Percentiles rank a stretch among this genome's conserved stretches.
These are phyloP conservation scores for Antedon mediterranea DNA, from an alignment of 53 echinoderm and acorn worm species.

Conservation along the genomic window DNA sequence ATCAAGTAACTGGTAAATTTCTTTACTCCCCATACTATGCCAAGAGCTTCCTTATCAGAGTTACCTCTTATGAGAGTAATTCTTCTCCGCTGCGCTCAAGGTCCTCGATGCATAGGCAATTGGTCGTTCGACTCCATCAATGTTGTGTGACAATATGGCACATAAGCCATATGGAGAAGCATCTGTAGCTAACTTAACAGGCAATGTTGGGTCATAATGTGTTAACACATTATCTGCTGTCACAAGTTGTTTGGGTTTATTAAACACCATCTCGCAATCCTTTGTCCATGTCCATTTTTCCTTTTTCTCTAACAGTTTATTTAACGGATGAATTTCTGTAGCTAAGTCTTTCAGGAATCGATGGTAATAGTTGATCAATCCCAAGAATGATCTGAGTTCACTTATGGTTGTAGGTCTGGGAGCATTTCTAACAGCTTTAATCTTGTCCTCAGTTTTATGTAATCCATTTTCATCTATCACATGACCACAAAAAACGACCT, in stretches of 20 bases:
- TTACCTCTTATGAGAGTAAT: neutral
- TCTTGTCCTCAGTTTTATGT: conserved; percentile 11
- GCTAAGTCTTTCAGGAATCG: neutral
- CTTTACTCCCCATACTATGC: neutral
- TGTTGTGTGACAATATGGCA: neutral
- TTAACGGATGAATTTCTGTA: neutral
- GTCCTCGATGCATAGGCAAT: neutral
- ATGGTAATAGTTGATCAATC: neutral
- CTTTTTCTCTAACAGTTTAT: neutral
- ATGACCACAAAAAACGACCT: conserved; percentile 6
- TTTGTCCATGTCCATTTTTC: neutral
- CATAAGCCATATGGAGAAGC: neutral
- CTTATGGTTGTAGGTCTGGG: conserved; percentile 5
- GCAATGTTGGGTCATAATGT: neutral
- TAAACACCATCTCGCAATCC: neutral
- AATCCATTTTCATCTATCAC: neutral
- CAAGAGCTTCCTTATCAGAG: neutral
- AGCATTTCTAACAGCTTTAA: conserved; percentile 4
- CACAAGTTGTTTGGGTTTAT: neutral
- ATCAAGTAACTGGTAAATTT: neutral
- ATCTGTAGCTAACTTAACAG: neutral
- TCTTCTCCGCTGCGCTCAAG: neutral
- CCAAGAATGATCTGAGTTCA: conserved; percentile 8
- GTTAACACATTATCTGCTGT: neutral
- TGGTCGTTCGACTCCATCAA: neutral